A percentile compares a stretch with the other conserved stretches of the same genome.
Evolutionary conservation across 2,888 invertebrate genomes (phyloP).

Genomic region (Acleris sparsana): DNA sequence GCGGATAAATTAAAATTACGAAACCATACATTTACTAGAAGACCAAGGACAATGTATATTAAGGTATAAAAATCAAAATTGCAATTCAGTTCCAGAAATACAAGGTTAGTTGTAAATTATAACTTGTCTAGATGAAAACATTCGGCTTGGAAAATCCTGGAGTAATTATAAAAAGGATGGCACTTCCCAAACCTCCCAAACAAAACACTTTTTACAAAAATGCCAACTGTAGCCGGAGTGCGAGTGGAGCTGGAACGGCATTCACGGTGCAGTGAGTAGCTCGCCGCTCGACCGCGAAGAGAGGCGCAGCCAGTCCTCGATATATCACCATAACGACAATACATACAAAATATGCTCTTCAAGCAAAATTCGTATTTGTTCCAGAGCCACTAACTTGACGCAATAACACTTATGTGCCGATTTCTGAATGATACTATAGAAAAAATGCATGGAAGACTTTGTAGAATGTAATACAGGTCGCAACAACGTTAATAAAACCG

Average conservation of each 20-base stretch:
- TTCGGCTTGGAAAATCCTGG: neutral
- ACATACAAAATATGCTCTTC: conserved; percentile 37
- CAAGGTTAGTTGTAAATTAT: no score
- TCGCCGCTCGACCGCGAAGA: conserved; percentile 51
- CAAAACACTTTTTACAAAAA: conserved; percentile 16
- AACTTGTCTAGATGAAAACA: no score
- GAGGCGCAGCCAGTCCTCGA: conserved; percentile 44
- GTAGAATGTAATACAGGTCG: conserved; percentile 67
- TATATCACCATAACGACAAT: conserved; percentile 39
- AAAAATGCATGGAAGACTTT: conserved; percentile 52
- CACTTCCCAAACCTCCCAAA: conserved; percentile 11
- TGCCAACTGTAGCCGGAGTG: conserved; percentile 46
- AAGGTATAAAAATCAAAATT: no score
- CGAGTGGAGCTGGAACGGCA: conserved; percentile 48
- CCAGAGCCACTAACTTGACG: no score
- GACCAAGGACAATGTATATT: no score
- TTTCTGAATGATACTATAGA: conserved; percentile 7
- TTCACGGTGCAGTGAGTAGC: conserved; percentile 60
- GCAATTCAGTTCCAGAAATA: no score
- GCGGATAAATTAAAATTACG: no score
- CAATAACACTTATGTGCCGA: no score
- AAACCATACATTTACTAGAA: no score
- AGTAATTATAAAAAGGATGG: neutral
- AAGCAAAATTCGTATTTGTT: no score
- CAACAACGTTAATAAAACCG: conserved; percentile 71